A percentile compares a stretch with the other conserved stretches of the same genome.
These are phyloP conservation scores for Diplosoma virens DNA, from an alignment of 23 tunicate genomes.

Conservation along the genomic window DNA sequence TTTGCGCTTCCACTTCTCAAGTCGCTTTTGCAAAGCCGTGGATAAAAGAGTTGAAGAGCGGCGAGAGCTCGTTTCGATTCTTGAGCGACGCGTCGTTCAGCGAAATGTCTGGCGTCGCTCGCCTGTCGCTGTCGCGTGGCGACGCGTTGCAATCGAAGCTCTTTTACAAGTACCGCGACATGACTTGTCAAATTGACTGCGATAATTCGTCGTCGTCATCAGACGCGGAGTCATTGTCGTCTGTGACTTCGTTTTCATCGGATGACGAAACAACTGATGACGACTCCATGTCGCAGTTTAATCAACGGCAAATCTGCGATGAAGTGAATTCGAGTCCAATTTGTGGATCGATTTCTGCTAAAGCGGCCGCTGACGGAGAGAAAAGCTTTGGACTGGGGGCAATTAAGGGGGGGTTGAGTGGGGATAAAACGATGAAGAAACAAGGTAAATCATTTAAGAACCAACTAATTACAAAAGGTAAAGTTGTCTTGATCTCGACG, in stretches of 20 bases:
- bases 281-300: background rate
- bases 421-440: background rate
- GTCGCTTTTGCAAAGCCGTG: conserved; percentile 59
- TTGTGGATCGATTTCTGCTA: too few relatives aligned
- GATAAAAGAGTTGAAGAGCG: conserved; percentile 24
- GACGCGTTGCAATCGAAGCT: background rate
- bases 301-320: too few relatives aligned
- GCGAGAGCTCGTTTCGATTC: conserved; percentile 21
- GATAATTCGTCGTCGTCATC: conserved; percentile 53
- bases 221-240: conserved; percentile 36
- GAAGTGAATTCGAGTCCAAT: too few relatives aligned
- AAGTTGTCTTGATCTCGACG: too few relatives aligned
- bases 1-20: background rate
- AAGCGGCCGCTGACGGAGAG: conserved; percentile 3
- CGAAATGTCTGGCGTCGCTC: background rate
- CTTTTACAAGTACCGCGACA: conserved; percentile 64
- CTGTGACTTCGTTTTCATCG: conserved; percentile 54
- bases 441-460: too few relatives aligned
- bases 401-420: background rate
- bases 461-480: too few relatives aligned
- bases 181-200: conserved; percentile 52
- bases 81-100: background rate
- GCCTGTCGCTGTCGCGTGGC: background rate
- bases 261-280: conserved; percentile 38
- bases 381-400: conserved; percentile 72